Percentiles rank a stretch among this genome's conserved stretches.
Evolutionary conservation across 1,140 invertebrate genomes (phyloP).

Genomic region (Drosophila grimshawi): DNA sequence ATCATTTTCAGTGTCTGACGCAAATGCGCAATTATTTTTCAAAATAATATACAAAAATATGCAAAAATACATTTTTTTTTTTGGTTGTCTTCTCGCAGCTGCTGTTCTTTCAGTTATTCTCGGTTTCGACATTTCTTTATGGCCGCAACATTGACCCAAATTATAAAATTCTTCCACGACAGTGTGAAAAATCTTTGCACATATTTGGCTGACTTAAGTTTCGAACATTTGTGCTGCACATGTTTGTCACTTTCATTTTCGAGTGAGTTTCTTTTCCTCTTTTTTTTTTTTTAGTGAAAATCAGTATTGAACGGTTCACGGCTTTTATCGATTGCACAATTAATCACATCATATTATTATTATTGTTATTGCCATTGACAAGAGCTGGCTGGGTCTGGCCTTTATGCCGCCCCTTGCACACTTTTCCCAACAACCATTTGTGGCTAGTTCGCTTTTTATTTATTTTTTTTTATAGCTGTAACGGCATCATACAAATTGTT

Average conservation of each 20-base stretch:
- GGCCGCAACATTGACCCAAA: constrained; percentile 69
- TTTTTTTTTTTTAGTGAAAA: constrained; percentile 40
- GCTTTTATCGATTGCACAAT: constrained; percentile 60
- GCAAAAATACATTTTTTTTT: constrained; percentile 11
- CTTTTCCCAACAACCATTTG: constrained; percentile 44
- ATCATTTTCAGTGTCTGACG: constrained; percentile 52
- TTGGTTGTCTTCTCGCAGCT: constrained; percentile 34
- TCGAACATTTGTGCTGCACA: constrained; percentile 17
- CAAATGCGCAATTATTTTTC: constrained; percentile 64
- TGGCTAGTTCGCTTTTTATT: constrained; percentile 41
- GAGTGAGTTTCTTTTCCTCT: constrained; percentile 18
- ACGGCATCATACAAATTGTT: constrained; percentile 56
- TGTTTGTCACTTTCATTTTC: constrained; percentile 59
- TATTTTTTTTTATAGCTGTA: constrained; percentile 43
- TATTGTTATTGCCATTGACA: constrained; percentile 34
- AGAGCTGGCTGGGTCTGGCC: constrained; percentile 21
- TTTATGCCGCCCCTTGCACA: constrained; percentile 15
- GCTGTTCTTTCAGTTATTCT: constrained; percentile 57
- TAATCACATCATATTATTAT: constrained; percentile 65
- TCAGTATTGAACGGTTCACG: constrained; percentile 7
- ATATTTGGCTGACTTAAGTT: constrained; percentile 21
- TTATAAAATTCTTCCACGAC: constrained; percentile 40
- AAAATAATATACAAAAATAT: constrained; percentile 43
- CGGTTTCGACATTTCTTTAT: constrained; percentile 44
- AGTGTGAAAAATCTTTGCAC: constrained; percentile 37